Percentiles rank a stretch among this genome's conserved stretches.
phyloP scores from a whole-genome alignment of 2,797 vertebrate genomes.

The Sitta carolinensis region DNA sequence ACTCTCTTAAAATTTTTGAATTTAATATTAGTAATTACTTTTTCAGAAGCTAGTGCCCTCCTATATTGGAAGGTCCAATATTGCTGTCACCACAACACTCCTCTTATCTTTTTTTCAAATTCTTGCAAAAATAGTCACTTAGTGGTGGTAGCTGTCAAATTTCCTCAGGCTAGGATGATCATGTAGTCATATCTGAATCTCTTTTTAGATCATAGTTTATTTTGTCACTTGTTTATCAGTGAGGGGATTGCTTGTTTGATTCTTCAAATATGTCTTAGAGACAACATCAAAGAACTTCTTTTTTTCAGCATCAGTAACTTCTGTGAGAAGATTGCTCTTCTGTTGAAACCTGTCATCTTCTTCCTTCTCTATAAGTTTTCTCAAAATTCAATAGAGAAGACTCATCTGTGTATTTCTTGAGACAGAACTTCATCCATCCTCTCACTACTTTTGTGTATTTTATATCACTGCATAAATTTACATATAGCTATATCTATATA shows the following conservation, averaged over 20 bases:
- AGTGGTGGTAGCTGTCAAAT: not conserved
- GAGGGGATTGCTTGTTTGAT: not conserved
- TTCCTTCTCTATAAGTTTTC: not conserved
- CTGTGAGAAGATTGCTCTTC: not conserved
- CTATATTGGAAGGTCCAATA: too few relatives aligned
- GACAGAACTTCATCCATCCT: not conserved
- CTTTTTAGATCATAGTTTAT: not conserved
- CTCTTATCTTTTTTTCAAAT: not conserved
- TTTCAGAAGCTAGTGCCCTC: not conserved
- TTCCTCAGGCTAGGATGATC: not conserved
- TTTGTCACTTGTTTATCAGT: not conserved
- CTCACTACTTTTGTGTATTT: not conserved
- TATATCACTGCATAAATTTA: not conserved
- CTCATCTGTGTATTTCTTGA: not conserved
- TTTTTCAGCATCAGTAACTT: not conserved
- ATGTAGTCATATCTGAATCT: not conserved
- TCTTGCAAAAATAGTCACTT: not conserved
- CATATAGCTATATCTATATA: not conserved
- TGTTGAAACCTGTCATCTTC: not conserved
- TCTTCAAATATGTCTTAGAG: not conserved
- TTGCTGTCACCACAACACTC: too few relatives aligned
- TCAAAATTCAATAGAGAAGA: not conserved
- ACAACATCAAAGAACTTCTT: not conserved
- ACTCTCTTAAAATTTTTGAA: not conserved
- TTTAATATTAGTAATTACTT: not conserved